Percentiles rank a stretch among this genome's conserved stretches.
These are phyloP conservation scores for Platycnemis pennipes DNA, from an alignment of 2,888 invertebrate species.

Conservation along the genomic window DNA sequence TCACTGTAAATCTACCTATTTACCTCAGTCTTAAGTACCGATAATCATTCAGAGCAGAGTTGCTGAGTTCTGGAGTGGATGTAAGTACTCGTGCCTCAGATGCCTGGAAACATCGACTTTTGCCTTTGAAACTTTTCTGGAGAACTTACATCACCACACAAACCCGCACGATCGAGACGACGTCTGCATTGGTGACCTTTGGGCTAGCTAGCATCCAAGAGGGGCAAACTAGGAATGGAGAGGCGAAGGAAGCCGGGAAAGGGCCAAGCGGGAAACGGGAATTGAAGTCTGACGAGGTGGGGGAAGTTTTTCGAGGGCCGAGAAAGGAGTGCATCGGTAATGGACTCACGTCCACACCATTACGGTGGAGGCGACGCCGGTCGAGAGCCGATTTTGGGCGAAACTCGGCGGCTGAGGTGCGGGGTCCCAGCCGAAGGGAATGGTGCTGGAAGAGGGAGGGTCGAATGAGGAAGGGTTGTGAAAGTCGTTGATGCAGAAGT, in stretches of 20 bases:
- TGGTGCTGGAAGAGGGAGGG: neutral
- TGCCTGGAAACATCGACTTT: neutral
- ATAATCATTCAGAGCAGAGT: no score
- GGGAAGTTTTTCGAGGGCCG: neutral
- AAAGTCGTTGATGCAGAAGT: neutral
- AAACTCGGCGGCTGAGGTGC: slow-evolving; percentile 43
- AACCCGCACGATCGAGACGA: neutral
- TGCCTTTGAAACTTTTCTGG: neutral
- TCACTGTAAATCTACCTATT: no score
- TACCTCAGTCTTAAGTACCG: no score
- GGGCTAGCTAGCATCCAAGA: neutral
- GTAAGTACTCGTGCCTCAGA: no score
- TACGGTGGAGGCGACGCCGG: slow-evolving; percentile 48
- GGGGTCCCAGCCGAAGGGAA: neutral
- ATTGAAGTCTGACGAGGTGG: neutral
- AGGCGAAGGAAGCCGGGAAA: neutral
- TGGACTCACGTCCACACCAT: slow-evolving; percentile 57
- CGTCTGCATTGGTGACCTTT: neutral
- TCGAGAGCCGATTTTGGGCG: slow-evolving; percentile 44
- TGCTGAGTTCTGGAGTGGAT: no score
- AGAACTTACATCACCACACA: neutral
- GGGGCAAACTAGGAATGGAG: neutral
- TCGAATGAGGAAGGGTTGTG: neutral
- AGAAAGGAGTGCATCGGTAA: slow-evolving; percentile 51
- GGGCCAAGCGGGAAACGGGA: neutral